These are phyloP conservation scores for Idaea straminata DNA, from an alignment of 2,888 invertebrate species.

Conservation along the genomic window DNA sequence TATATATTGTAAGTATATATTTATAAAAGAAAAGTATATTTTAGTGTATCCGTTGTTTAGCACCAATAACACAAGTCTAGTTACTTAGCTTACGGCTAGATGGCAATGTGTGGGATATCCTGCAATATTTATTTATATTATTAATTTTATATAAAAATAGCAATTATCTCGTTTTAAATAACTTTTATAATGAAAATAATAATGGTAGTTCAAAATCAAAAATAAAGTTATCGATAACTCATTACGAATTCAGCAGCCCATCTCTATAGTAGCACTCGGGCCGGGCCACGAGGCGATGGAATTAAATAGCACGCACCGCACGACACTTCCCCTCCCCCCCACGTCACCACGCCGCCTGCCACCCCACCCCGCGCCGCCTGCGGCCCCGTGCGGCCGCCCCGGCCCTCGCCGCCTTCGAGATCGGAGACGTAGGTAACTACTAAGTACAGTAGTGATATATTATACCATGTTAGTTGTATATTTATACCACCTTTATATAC, in stretches of 20 bases:
- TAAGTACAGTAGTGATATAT: neutral
- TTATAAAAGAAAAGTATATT: too few relatives aligned
- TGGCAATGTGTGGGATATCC: too few relatives aligned
- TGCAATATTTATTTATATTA: too few relatives aligned
- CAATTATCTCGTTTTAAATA: too few relatives aligned
- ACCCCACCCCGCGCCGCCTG: constrained; percentile 28
- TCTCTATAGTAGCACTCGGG: constrained; percentile 36
- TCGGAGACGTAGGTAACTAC: neutral
- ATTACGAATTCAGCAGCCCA: constrained; percentile 26
- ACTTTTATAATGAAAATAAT: too few relatives aligned
- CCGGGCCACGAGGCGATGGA: constrained; percentile 73
- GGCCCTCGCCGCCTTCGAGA: constrained; percentile 21
- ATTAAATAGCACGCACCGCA: constrained; percentile 79
- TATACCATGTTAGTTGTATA: neutral
- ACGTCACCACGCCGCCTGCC: constrained; percentile 21
- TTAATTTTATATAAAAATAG: too few relatives aligned
- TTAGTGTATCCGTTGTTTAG: too few relatives aligned
- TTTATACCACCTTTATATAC: too few relatives aligned
- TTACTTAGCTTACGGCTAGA: too few relatives aligned
- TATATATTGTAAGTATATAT: too few relatives aligned
- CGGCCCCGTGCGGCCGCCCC: constrained; percentile 33
- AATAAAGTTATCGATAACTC: constrained; percentile 4
- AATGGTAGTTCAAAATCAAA: too few relatives aligned
- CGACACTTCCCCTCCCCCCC: constrained; percentile 53
- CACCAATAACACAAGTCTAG: too few relatives aligned